These are phyloP conservation scores for Labeo rohita DNA, from an alignment of 2,113 vertebrate species.

Conservation along the genomic window DNA sequence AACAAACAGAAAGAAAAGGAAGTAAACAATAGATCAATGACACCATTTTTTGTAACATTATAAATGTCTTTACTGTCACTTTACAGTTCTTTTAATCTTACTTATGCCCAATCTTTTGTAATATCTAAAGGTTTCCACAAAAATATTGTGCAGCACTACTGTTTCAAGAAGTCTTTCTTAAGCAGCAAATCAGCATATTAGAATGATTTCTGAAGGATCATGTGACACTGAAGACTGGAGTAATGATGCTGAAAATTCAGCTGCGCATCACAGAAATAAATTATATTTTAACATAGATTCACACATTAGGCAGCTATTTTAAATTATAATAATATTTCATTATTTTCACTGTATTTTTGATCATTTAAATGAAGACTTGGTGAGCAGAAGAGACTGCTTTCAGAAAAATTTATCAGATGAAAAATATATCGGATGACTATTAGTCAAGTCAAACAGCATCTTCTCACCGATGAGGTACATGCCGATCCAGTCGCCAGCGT, in stretches of 20 bases:
- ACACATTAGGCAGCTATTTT: no score
- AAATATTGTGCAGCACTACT: not conserved
- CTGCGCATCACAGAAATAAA: no score
- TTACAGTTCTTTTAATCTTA: not conserved
- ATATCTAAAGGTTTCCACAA: not conserved
- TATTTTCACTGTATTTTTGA: not conserved
- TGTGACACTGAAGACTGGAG: not conserved
- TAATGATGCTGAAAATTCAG: no score
- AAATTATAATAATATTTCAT: not conserved
- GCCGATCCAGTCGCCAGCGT: constrained; percentile 97
- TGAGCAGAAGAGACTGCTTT: not conserved
- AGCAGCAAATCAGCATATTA: not conserved
- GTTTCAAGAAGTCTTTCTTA: not conserved
- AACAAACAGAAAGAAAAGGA: constrained; percentile 18
- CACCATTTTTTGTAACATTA: not conserved
- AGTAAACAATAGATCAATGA: not conserved
- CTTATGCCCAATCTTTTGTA: not conserved
- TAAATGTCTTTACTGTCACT: not conserved
- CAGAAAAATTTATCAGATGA: no score
- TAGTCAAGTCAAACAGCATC: not conserved
- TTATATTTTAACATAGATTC: not conserved
- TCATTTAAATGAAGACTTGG: not conserved
- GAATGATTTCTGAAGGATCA: not conserved
- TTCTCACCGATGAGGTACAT: constrained; percentile 95
- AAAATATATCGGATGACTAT: no score